phyloP scores from a whole-genome alignment of 2,797 vertebrate species.

The Salmo trutta region DNA sequence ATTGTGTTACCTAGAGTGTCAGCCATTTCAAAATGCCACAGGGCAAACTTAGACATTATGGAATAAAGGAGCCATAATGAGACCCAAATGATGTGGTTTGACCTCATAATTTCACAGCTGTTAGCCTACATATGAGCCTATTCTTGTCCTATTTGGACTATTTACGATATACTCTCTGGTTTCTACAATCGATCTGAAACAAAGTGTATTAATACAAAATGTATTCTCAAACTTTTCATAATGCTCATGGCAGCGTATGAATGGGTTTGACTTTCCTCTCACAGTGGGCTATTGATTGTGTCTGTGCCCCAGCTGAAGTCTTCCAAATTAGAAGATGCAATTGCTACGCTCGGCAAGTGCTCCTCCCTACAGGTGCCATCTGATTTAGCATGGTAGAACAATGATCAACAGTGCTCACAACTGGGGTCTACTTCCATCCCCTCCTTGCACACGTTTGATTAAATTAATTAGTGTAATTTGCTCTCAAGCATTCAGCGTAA shows the following conservation, averaged over 20 bases:
- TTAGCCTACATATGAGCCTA: background rate
- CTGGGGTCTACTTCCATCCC: background rate
- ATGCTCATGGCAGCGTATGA: background rate
- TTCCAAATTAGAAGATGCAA: background rate
- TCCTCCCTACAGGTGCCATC: background rate
- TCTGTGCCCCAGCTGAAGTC: background rate
- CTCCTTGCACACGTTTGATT: background rate
- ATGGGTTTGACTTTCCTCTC: background rate
- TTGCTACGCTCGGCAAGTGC: background rate
- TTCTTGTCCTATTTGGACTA: background rate
- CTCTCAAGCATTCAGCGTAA: background rate
- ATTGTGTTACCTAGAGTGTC: background rate
- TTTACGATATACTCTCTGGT: background rate
- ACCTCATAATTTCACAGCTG: background rate
- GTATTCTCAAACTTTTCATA: background rate
- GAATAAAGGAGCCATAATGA: background rate
- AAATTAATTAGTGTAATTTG: background rate
- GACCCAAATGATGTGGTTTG: background rate
- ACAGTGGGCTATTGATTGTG: background rate
- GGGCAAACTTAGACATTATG: background rate
- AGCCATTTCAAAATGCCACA: background rate
- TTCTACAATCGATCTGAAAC: background rate
- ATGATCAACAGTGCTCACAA: background rate
- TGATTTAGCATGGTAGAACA: background rate
- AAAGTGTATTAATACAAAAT: background rate